A percentile compares a stretch with the other conserved stretches of the same genome.
Evolutionary conservation across 1,140 invertebrate species (phyloP).

Genomic region (Diachasma alloeum): DNA sequence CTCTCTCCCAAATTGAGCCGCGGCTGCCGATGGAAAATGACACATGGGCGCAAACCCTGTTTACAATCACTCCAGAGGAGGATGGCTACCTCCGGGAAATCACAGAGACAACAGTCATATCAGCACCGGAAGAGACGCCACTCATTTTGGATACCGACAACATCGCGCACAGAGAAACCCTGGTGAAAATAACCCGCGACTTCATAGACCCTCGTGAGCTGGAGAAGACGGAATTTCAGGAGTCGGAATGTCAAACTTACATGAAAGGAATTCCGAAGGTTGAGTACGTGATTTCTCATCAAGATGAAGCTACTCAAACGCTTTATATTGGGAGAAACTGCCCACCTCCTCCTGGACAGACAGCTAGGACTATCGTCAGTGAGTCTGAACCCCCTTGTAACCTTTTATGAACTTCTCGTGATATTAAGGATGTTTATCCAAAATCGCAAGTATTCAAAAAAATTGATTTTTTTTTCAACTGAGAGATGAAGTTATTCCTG

Average conservation of each 20-base stretch:
- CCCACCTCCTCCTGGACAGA: neutral
- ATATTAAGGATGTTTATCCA: no score
- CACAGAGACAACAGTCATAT: constrained; percentile 15
- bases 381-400: neutral
- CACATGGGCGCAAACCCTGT: constrained; percentile 38
- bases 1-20: neutral
- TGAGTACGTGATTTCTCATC: constrained; percentile 30
- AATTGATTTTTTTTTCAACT: no score
- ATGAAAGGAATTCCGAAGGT: constrained; percentile 38
- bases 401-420: no score
- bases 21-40: constrained; percentile 24
- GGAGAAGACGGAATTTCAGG: neutral
- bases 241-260: constrained; percentile 41
- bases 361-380: constrained; percentile 40
- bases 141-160: constrained; percentile 29
- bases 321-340: constrained; percentile 39
- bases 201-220: constrained; percentile 32
- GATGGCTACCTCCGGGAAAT: constrained; percentile 40
- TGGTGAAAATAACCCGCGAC: constrained; percentile 18
- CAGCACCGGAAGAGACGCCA: constrained; percentile 8
- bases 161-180: constrained; percentile 22
- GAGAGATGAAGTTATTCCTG: no score
- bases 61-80: constrained; percentile 41
- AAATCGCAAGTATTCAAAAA: no score
- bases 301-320: constrained; percentile 41